Conservation (phyloP, 2,797 vertebrate genomes). For the Hafferia zeledoni region DNA sequence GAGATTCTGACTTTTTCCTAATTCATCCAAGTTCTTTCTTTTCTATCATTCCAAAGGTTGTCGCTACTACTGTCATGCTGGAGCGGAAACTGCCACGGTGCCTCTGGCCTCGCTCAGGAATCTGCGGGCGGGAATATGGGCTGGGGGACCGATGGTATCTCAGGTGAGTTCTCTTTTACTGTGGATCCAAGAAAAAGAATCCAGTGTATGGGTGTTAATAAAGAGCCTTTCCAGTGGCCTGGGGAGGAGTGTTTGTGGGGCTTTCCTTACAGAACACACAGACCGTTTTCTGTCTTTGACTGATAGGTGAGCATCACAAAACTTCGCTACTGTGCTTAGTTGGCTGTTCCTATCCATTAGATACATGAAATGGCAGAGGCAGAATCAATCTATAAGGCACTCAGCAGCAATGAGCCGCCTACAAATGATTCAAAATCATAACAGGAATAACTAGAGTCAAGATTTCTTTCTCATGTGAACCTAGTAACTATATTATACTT, state of each 20-base stretch:
- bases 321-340: neutral
- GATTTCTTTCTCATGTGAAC: neutral
- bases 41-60: slow-evolving; percentile 78
- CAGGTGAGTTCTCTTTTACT: slow-evolving; percentile 61
- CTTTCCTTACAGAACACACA: neutral
- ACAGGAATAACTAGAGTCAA: neutral
- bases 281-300: neutral
- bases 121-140: slow-evolving; percentile 85
- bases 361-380: neutral
- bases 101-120: slow-evolving; percentile 90
- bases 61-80: slow-evolving; percentile 93
- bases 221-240: neutral
- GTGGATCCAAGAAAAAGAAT: neutral
- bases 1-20: neutral
- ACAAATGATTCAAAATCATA: neutral
- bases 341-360: neutral
- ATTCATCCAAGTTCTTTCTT: neutral
- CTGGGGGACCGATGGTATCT: slow-evolving; percentile 85
- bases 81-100: slow-evolving; percentile 89
- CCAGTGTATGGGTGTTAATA: neutral
- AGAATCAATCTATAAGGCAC: neutral
- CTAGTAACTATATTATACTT: neutral
- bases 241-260: neutral
- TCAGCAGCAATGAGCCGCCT: neutral
- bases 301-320: neutral